Base-by-base conservation (phyloP, 1,140 invertebrate genomes). In the Diorhabda carinulata region DNA sequence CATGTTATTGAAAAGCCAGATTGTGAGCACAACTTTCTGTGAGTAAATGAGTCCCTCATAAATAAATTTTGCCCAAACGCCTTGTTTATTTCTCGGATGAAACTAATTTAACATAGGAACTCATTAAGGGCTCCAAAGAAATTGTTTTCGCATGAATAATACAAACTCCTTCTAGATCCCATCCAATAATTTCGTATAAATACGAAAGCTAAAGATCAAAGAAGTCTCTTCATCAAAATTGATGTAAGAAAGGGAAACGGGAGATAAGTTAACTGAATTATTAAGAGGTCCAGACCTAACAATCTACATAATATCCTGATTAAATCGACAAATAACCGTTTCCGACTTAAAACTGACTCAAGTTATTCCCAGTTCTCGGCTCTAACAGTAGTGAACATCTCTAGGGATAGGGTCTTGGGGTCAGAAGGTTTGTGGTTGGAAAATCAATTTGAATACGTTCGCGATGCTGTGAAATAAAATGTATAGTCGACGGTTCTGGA, bases 371-470 rank as follows among this genome's bases (percentile, higher is more conserved):
- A 58, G 41, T 60, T 59, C 65, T 63, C 58, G 64, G 57, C 60
- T 69, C 52, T 60, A 62, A 42, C 56, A 62, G 57, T 60, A 69
- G 65, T 64, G 25, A 69, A 64, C 63, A 69, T 65, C 45, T 59
- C 44, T 10, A 69, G 62, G 68, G 68, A 58, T 69, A 64, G 60
- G 69, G 71, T 57, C 66, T 52, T 57, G 59, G 68, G 71, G 69
- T 72, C 71, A 68, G 68, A 70, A n/a, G 45, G 71, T 65, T 72
- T 69, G 71, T 59, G 71, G 71, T 72, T 69, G 70, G 70, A 60
- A 67, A 61, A 72, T 9, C 71, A 61, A 72, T 72, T 68, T 61
- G 25, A 25, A 25, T 25, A 25, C 25, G 25, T 25, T 25, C 25
- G 25, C 25, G 25, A 25, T 25, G 25, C 25, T 25, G 25, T 25